phyloP scores from a whole-genome alignment of 92 coral and sea anemone genomes.

The Diadumene lineata region DNA sequence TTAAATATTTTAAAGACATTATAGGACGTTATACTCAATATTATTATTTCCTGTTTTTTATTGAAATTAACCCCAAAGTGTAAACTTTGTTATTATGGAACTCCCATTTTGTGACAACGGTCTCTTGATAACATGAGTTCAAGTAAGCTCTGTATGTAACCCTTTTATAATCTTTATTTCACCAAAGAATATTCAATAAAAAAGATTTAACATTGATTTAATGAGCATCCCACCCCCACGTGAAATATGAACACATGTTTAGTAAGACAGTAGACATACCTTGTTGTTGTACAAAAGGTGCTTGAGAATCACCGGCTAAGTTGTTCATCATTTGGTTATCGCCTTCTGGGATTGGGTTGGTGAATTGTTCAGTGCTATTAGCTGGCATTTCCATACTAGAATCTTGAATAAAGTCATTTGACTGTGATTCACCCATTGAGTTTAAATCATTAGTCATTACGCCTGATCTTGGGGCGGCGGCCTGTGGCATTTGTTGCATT shows the following conservation, averaged over 20 bases:
- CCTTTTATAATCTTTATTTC: no score
- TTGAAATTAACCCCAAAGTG: no score
- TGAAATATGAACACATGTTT: not conserved
- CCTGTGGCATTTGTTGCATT: slow-evolving; percentile 19
- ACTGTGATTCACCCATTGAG: slow-evolving; percentile 11
- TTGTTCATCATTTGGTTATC: slow-evolving; percentile 33
- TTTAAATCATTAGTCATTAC: not conserved
- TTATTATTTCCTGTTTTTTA: no score
- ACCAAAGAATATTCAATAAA: no score
- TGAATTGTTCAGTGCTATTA: slow-evolving; percentile 34
- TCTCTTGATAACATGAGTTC: no score
- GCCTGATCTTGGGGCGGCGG: slow-evolving; percentile 20
- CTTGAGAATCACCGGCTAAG: slow-evolving; percentile 6
- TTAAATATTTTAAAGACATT: no score
- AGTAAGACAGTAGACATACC: not conserved
- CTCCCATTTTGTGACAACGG: no score
- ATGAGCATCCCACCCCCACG: no score
- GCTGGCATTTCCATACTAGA: slow-evolving; percentile 18
- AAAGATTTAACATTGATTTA: no score
- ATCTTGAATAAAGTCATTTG: slow-evolving; percentile 3
- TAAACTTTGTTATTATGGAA: no score
- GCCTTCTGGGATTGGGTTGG: slow-evolving; percentile 39
- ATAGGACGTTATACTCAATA: no score
- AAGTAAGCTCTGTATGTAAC: no score
- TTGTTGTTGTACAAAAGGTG: slow-evolving; percentile 10